Conservation (phyloP, 1,140 invertebrate species). For the Hycleus cichorii region DNA sequence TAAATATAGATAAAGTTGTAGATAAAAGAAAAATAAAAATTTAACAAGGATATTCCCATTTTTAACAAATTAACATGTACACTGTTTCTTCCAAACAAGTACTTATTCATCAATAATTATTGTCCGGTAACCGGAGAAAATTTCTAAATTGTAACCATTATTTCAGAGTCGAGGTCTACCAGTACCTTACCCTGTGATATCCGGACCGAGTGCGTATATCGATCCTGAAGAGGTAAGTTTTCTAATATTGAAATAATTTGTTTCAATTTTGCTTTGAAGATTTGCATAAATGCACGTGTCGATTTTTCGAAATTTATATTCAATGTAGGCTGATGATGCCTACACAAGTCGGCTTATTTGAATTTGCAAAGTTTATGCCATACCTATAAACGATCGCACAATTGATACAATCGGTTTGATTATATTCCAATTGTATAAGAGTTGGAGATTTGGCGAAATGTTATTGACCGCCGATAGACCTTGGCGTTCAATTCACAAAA, state of each 20-base stretch:
- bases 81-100: too few relatives aligned
- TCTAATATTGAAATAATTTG: not conserved
- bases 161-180: conserved; percentile 51
- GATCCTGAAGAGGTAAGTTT: conserved; percentile 49
- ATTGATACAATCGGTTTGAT: conserved; percentile 3
- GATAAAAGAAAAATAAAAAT: too few relatives aligned
- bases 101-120: too few relatives aligned
- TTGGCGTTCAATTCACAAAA: conserved; percentile 2
- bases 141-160: not conserved
- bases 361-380: conserved; percentile 1
- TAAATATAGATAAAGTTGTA: too few relatives aligned
- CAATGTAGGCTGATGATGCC: conserved; percentile 1
- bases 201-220: conserved; percentile 51
- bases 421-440: not conserved
- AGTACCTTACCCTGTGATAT: conserved; percentile 46
- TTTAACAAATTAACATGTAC: too few relatives aligned
- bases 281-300: not conserved
- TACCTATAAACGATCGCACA: not conserved
- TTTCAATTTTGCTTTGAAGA: not conserved
- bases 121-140: too few relatives aligned
- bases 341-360: not conserved
- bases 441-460: conserved; percentile 3
- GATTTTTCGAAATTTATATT: conserved; percentile 1
- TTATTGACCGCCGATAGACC: conserved; percentile 9
- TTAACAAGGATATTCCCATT: too few relatives aligned